A percentile compares a stretch with the other conserved stretches of the same genome.
phyloP scores from a whole-genome alignment of 1,140 invertebrate genomes.

The Drosophila ogumai region DNA sequence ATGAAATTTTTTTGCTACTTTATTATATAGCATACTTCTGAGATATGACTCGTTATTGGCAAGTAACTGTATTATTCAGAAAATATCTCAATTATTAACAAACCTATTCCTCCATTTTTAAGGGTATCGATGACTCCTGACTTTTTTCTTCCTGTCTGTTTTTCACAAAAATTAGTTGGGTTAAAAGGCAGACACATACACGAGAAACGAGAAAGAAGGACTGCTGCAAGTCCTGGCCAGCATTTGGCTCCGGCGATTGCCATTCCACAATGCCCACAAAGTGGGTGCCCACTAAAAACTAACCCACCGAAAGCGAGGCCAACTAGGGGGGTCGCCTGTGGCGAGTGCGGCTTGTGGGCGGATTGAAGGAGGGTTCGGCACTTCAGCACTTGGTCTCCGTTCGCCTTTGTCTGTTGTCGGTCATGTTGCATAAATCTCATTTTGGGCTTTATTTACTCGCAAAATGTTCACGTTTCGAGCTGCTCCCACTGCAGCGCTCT shows the following conservation, averaged over 20 bases:
- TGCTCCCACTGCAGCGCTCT: constrained; percentile 9
- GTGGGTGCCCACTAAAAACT: constrained; percentile 79
- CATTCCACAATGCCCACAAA: constrained; percentile 69
- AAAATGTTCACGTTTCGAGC: constrained; percentile 71
- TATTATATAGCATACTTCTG: not conserved
- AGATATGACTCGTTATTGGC: too few relatives aligned
- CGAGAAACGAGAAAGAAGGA: constrained; percentile 5
- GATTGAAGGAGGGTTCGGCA: constrained; percentile 42
- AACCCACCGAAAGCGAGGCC: constrained; percentile 50
- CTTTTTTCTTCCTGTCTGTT: not conserved
- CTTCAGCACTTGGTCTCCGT: constrained; percentile 74
- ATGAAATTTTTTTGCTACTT: not conserved
- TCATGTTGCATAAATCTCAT: constrained; percentile 84
- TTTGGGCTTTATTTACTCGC: constrained; percentile 82
- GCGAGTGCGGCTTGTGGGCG: constrained; percentile 19
- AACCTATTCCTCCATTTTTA: not conserved
- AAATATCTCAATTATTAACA: not conserved
- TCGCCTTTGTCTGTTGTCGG: constrained; percentile 70
- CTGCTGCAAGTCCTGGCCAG: constrained; percentile 30
- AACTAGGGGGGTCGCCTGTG: not conserved
- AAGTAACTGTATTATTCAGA: not conserved
- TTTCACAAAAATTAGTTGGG: constrained; percentile 69
- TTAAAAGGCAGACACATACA: constrained; percentile 68
- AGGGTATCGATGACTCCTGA: constrained; percentile 1
- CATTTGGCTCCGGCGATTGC: constrained; percentile 41